Conservation (phyloP, 2,888 invertebrate genomes). For the Aphodius sticticus region DNA sequence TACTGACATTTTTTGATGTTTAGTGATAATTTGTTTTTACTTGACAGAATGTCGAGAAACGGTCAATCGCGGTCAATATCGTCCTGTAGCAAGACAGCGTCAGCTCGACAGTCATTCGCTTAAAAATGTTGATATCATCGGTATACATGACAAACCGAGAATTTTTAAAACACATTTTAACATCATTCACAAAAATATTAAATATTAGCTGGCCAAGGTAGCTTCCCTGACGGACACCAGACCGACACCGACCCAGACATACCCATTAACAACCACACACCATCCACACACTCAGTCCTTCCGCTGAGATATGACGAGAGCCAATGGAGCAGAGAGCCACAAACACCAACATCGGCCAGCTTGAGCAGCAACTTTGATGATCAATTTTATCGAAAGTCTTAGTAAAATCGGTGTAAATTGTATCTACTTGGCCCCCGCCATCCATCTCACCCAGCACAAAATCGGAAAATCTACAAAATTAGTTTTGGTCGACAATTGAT, state of each 20-base stretch:
- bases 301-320: slow-evolving; percentile 34
- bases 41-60: slow-evolving; percentile 10
- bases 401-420: slow-evolving; percentile 40
- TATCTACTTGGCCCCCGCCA: slow-evolving; percentile 11
- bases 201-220: slow-evolving; percentile 39
- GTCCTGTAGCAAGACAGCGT: slow-evolving; percentile 18
- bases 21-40: background rate
- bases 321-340: slow-evolving; percentile 38
- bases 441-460: background rate
- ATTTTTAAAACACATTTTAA: slow-evolving; percentile 15
- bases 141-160: slow-evolving; percentile 19
- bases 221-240: slow-evolving; percentile 41
- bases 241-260: slow-evolving; percentile 32
- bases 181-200: slow-evolving; percentile 33
- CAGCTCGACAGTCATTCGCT: slow-evolving; percentile 5
- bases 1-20: background rate
- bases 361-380: slow-evolving; percentile 36
- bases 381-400: slow-evolving; percentile 43
- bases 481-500: background rate
- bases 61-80: slow-evolving; percentile 21
- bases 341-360: slow-evolving; percentile 36
- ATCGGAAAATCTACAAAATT: background rate
- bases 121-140: slow-evolving; percentile 25
- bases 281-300: slow-evolving; percentile 35
- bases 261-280: slow-evolving; percentile 32